Base-by-base conservation (phyloP, 2,888 invertebrate species). In the Ennomos quercinarius region DNA sequence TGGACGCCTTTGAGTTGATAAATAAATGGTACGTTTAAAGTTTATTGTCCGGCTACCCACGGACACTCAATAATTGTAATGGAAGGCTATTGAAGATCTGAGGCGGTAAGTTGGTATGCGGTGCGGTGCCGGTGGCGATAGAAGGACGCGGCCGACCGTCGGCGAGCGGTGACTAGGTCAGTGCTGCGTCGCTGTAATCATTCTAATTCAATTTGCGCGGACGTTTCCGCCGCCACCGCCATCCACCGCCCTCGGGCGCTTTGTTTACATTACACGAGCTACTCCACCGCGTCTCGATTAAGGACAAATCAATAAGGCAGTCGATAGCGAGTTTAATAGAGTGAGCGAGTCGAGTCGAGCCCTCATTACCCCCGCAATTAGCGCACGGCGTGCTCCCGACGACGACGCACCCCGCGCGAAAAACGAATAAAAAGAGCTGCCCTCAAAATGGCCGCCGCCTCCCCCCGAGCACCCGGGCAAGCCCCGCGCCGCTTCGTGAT, bases 381-480 rank as follows among this genome's bases (percentile, higher is more conserved):
- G 92, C 91, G 91, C 91, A 85, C 89, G 87, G 86, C 87, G 89
- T 82, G 87, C 88, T 86, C 88, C 88, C 87, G 80, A 79, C 89
- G 87, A 82, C 89, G 87, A 89, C 91, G 90, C 90, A 89, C 90
- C 91, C 91, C 89, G 90, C 91, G 90, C 91, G 89, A 90, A 91
- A 93, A 92, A 92, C 93, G 92, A 93, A 94, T 91, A 91, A 93
- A 93, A 93, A 93, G 94, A 94, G 94, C 94, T 94, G 94, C 94
- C 94, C 94, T 94, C 94, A 94, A 95, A 95, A 94, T 94, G 95
- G 95, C 95, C 94, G 94, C 94, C 94, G 93, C 89, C 89, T 85
- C 87, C 85, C 87, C 87, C 89, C 87, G 85, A 80, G 74, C 78
- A 84, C 74, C 87, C 87, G 84, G 81, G 81, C 85, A 80, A 78